Evolutionary conservation across 2,888 invertebrate genomes (phyloP).

Genomic region (Dione vanillae): DNA sequence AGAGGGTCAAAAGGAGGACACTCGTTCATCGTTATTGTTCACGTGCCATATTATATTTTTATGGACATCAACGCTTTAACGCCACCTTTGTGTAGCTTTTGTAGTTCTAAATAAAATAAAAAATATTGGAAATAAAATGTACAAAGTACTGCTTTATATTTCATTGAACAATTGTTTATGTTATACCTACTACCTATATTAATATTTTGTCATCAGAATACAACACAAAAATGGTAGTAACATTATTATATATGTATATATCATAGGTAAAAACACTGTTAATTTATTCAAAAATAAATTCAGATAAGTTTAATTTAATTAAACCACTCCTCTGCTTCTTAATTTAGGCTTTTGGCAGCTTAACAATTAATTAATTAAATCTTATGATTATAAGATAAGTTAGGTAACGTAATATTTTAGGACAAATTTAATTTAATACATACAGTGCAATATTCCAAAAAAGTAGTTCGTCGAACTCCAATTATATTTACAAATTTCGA

Average conservation of each 20-base stretch:
- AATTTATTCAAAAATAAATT: slow-evolving; percentile 4
- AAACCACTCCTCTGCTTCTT: too few species aligned
- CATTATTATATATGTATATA: too few species aligned
- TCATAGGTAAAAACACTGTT: too few species aligned
- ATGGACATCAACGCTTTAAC: slow-evolving; percentile 28
- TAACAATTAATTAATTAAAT: background rate
- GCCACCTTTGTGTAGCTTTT: slow-evolving; percentile 6
- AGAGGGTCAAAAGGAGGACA: slow-evolving; percentile 32
- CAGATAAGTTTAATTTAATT: background rate
- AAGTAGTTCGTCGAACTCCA: slow-evolving; percentile 43
- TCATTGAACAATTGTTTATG: too few species aligned
- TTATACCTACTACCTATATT: too few species aligned
- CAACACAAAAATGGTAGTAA: too few species aligned
- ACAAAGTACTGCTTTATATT: background rate
- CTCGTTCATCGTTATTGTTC: slow-evolving; percentile 33
- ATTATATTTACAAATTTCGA: slow-evolving; percentile 49
- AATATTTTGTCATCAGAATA: too few species aligned
- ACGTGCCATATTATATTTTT: slow-evolving; percentile 28
- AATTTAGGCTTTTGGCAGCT: background rate
- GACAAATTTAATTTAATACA: slow-evolving; percentile 29
- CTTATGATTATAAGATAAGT: background rate
- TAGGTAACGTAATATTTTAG: background rate
- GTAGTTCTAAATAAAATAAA: background rate
- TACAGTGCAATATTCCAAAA: slow-evolving; percentile 42
- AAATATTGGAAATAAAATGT: background rate